phyloP scores from a whole-genome alignment of 2,888 invertebrate genomes.

The Cheilosia grossa region DNA sequence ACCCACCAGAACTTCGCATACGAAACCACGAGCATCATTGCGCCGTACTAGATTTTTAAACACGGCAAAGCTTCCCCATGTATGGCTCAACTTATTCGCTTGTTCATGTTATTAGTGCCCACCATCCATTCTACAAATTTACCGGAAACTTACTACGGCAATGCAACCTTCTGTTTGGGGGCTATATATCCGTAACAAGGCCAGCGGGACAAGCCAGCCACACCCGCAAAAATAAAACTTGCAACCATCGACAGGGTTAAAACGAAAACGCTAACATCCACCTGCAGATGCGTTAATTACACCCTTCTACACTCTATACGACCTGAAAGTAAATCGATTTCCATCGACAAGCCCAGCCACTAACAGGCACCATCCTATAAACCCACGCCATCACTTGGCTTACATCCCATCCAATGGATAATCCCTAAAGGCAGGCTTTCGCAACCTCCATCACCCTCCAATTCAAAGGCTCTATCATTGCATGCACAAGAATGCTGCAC shows the following conservation, averaged over 20 bases:
- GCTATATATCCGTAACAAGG: constrained; percentile 53
- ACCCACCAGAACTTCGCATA: not conserved
- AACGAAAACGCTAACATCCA: constrained; percentile 61
- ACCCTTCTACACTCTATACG: constrained; percentile 37
- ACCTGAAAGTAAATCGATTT: constrained; percentile 60
- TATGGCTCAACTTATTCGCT: too few species aligned
- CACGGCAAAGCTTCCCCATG: too few species aligned
- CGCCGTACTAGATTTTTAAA: not conserved
- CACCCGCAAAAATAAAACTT: constrained; percentile 38
- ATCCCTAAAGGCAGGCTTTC: constrained; percentile 31
- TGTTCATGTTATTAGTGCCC: too few species aligned
- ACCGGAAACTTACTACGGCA: constrained; percentile 37
- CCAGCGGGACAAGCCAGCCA: constrained; percentile 50
- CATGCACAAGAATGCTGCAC: not conserved
- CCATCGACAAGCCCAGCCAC: constrained; percentile 39
- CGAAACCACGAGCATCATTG: not conserved
- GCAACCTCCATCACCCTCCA: not conserved
- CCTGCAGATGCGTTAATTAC: constrained; percentile 72
- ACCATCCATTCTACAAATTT: constrained; percentile 31
- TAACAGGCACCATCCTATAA: constrained; percentile 10
- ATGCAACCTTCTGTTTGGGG: constrained; percentile 32
- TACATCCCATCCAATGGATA: constrained; percentile 1
- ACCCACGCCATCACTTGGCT: not conserved
- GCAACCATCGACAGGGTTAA: constrained; percentile 49
- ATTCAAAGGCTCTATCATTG: constrained; percentile 28